Evolutionary conservation across 1,140 invertebrate genomes (phyloP).

Genomic region (Leptopilina clavipes): DNA sequence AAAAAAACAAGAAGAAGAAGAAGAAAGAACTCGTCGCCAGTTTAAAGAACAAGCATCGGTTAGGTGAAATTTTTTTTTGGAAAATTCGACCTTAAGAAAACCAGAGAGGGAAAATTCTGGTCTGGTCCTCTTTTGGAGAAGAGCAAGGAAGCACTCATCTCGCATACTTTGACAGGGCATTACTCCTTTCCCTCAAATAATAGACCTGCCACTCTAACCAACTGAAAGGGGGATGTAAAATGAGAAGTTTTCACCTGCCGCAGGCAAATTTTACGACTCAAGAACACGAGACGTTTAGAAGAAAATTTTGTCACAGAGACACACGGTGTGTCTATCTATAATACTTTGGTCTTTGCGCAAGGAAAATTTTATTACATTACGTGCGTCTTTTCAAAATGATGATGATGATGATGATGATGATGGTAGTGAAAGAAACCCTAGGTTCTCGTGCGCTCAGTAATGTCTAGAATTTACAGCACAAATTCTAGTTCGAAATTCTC

Average conservation of each 20-base stretch:
- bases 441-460: too few relatives aligned
- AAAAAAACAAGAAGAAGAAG: too few relatives aligned
- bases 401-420: too few relatives aligned
- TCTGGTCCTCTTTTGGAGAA: not conserved
- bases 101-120: not conserved
- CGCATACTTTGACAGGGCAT: constrained; percentile 11
- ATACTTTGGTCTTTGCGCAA: not conserved
- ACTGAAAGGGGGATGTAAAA: constrained; percentile 19
- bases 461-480: too few relatives aligned
- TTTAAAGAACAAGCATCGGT: too few relatives aligned
- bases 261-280: constrained; percentile 11
- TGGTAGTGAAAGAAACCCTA: too few relatives aligned
- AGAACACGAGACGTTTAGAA: constrained; percentile 13
- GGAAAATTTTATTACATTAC: constrained; percentile 5
- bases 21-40: too few relatives aligned
- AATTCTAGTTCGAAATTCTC: too few relatives aligned
- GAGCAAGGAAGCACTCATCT: not conserved
- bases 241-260: constrained; percentile 27
- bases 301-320: constrained; percentile 21
- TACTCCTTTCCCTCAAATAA: constrained; percentile 30
- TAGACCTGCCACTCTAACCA: constrained; percentile 20
- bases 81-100: not conserved
- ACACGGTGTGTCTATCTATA: not conserved
- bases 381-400: not conserved
- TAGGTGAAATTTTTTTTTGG: not conserved